Conservation (phyloP, 1,140 invertebrate species). For the Leptinotarsa texana region DNA sequence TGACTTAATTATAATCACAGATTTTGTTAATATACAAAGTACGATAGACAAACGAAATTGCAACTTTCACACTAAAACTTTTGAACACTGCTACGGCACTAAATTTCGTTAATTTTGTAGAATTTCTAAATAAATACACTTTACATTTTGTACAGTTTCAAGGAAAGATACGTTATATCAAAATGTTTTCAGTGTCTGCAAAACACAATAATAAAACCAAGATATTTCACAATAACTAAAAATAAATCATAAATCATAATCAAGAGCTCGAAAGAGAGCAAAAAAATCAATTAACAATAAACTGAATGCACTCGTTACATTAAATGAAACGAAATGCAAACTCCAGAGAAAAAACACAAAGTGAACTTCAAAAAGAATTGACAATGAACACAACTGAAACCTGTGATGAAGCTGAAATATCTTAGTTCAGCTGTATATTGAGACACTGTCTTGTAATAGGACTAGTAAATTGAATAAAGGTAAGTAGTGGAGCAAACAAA, state of each 20-base stretch:
- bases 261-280: not conserved
- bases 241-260: not conserved
- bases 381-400: not conserved
- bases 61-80: constrained; percentile 4
- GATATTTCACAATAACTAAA: not conserved
- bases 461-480: not conserved
- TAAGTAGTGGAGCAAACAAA: no score
- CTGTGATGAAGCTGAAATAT: not conserved
- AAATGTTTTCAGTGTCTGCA: not conserved
- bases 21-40: constrained; percentile 15
- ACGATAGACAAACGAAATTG: not conserved
- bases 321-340: not conserved
- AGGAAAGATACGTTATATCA: not conserved
- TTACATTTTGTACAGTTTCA: constrained; percentile 6
- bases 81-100: not conserved
- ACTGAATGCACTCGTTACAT: not conserved
- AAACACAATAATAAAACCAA: not conserved
- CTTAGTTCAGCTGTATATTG: not conserved
- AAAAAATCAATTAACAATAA: not conserved
- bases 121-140: constrained; percentile 6
- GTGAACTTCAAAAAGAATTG: not conserved
- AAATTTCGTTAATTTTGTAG: not conserved
- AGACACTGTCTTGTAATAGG: not conserved
- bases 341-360: no score
- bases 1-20: constrained; percentile 26